These are phyloP conservation scores for Rhagophthalmus giganteus DNA, from an alignment of 2,888 invertebrate genomes.

Conservation along the genomic window DNA sequence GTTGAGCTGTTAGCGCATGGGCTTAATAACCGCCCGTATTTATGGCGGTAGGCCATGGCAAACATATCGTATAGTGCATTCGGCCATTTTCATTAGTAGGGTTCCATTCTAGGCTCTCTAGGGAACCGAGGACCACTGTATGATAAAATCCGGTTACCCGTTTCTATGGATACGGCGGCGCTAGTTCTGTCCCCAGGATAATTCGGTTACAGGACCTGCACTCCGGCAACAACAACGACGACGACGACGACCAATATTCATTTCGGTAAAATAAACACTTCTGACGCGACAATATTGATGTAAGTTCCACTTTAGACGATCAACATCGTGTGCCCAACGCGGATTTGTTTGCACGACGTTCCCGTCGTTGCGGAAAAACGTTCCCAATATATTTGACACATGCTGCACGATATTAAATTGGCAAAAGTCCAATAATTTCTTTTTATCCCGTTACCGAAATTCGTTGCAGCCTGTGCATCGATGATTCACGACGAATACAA, in stretches of 20 bases:
- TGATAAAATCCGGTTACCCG: constrained; percentile 47
- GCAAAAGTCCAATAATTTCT: constrained; percentile 34
- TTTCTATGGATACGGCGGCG: constrained; percentile 43
- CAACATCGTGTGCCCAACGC: constrained; percentile 18
- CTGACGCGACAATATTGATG: constrained; percentile 35
- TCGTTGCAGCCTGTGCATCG: constrained; percentile 23
- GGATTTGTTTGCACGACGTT: constrained; percentile 26
- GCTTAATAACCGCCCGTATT: constrained; percentile 31
- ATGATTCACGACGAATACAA: constrained; percentile 42
- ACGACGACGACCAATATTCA: constrained; percentile 33
- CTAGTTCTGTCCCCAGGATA: constrained; percentile 40
- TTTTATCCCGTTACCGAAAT: constrained; percentile 17
- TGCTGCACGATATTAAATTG: constrained; percentile 36
- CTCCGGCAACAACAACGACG: constrained; percentile 34
- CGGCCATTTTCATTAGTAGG: constrained; percentile 33
- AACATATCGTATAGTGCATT: constrained; percentile 31
- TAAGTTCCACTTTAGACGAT: constrained; percentile 30
- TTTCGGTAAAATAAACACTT: constrained; percentile 37
- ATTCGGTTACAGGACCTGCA: constrained; percentile 45
- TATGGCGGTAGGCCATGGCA: constrained; percentile 30
- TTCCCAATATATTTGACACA: constrained; percentile 27
- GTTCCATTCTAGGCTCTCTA: constrained; percentile 23
- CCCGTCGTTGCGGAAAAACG: constrained; percentile 9
- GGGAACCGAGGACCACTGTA: constrained; percentile 35
- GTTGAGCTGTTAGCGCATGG: constrained; percentile 24